phyloP scores from a whole-genome alignment of 1,140 invertebrate genomes.

The Drosophila funebris region DNA sequence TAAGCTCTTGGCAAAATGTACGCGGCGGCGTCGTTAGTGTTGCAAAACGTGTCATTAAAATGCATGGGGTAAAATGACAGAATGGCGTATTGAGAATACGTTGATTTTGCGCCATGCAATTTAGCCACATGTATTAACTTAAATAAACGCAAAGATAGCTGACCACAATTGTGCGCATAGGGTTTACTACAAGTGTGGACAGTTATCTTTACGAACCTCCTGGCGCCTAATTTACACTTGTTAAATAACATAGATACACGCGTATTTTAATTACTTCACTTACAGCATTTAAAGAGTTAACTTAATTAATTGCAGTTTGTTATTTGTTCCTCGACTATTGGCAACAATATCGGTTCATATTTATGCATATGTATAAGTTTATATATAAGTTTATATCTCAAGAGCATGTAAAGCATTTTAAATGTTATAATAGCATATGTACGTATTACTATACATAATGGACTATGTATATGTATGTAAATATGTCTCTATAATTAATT shows the following conservation, averaged over 20 bases:
- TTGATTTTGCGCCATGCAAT: conserved; percentile 46
- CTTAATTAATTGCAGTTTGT: conserved; percentile 61
- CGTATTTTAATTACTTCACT: conserved; percentile 63
- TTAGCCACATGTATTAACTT: conserved; percentile 45
- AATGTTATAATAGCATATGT: conserved; percentile 12
- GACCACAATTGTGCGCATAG: conserved; percentile 12
- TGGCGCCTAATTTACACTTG: conserved; percentile 60
- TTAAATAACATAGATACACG: conserved; percentile 48
- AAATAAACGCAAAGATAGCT: conserved; percentile 53
- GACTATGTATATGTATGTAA: conserved; percentile 8
- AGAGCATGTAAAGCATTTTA: conserved; percentile 62
- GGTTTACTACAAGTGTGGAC: conserved; percentile 11
- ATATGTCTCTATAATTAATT: conserved; percentile 7
- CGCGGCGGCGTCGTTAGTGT: conserved; percentile 32
- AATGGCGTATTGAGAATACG: background rate
- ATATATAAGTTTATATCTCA: conserved; percentile 33
- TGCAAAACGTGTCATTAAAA: conserved; percentile 48
- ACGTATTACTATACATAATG: conserved; percentile 24
- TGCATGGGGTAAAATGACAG: conserved; percentile 36
- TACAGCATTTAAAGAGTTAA: conserved; percentile 56
- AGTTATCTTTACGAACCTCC: conserved; percentile 41
- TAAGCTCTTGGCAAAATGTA: conserved; percentile 65
- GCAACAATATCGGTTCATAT: conserved; percentile 73
- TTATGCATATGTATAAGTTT: conserved; percentile 32
- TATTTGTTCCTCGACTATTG: conserved; percentile 72